Evolutionary conservation across 2,797 vertebrate species (phyloP), one percentile per base, ranked within the genome.

Genomic region (Manis javanica): DNA sequence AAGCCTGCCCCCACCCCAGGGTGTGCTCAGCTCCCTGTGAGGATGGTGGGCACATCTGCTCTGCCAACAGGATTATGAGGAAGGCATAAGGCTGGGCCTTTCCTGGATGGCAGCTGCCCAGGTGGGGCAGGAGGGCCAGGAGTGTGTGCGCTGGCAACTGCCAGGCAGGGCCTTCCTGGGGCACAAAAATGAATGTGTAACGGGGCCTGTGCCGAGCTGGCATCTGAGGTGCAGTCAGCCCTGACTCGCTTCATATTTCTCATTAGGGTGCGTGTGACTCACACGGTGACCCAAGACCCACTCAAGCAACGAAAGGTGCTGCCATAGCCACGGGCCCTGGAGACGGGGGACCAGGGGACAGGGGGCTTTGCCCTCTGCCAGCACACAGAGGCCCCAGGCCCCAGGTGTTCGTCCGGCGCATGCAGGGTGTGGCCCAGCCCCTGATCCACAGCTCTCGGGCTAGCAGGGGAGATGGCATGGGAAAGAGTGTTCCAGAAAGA

Each of bases 201-300:
- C 19, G 3, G 46, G 31, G 31, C 1, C 1, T 0, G 26, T 2
- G n/a, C 29, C 1, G 1, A 21, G 53, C 42, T 21, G 10, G 14
- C 21, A 7, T 1, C 23, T 0, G 79, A 0, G 0, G 53, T 0
- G 21, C 15, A 3, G 49, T 29, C 11, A 0, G 37, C n/a, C n/a
- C 42, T 2, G 92, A 96, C 97, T 98, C 98, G 81, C 97, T 97
- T 97, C 91, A 61, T 90, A 89, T 95, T 97, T 97, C 95, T 93
- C 5, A 2, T 95, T 97, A 97, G 98, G 96, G 95, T 9, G 9
- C 14, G 1, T 0, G 18, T 1, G 26, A 18, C 49, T 26, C 34
- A 63, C 42, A 8, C 6, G 37, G 78, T 94, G 94, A 97, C 98
- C 98, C 95, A 97, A 96, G 98, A 98, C 97, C 97, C 49, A 51